Percentiles rank a stretch among this genome's conserved stretches.
Evolutionary conservation across 2,888 invertebrate genomes (phyloP).

Genomic region (Drosophila koepferae): DNA sequence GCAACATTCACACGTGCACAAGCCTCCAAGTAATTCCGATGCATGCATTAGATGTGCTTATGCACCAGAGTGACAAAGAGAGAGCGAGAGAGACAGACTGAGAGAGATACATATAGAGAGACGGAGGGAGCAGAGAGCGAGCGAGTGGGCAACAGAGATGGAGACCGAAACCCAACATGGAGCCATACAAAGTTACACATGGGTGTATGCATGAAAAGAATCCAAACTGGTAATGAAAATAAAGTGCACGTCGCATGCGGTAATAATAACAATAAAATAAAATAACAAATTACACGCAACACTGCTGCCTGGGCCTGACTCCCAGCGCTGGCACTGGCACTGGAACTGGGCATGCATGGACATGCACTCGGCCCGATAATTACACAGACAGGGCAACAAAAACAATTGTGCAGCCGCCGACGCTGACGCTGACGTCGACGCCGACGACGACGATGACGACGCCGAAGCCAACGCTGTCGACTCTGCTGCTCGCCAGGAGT

Average conservation of each 20-base stretch:
- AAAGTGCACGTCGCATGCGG: conserved; percentile 81
- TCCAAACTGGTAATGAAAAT: conserved; percentile 81
- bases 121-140: not conserved
- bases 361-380: conserved; percentile 70
- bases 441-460: not conserved
- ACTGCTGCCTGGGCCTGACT: conserved; percentile 64
- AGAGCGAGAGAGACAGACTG: not conserved
- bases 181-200: conserved; percentile 58
- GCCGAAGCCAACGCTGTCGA: conserved; percentile 3
- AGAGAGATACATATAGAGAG: not conserved
- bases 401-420: conserved; percentile 54
- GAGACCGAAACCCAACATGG: conserved; percentile 30
- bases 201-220: conserved; percentile 73
- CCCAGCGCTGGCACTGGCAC: conserved; percentile 11
- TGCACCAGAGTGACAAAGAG: conserved; percentile 2
- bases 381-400: conserved; percentile 66
- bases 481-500: conserved; percentile 30
- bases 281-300: conserved; percentile 84
- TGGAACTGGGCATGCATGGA: conserved; percentile 46
- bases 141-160: conserved; percentile 4
- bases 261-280: conserved; percentile 84
- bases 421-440: conserved; percentile 22
- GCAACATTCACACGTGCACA: conserved; percentile 71
- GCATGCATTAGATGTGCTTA: conserved; percentile 68
- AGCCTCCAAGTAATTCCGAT: conserved; percentile 49